These are phyloP conservation scores for Phylloscopus collybita DNA, from an alignment of 2,797 vertebrate genomes.

Conservation along the genomic window DNA sequence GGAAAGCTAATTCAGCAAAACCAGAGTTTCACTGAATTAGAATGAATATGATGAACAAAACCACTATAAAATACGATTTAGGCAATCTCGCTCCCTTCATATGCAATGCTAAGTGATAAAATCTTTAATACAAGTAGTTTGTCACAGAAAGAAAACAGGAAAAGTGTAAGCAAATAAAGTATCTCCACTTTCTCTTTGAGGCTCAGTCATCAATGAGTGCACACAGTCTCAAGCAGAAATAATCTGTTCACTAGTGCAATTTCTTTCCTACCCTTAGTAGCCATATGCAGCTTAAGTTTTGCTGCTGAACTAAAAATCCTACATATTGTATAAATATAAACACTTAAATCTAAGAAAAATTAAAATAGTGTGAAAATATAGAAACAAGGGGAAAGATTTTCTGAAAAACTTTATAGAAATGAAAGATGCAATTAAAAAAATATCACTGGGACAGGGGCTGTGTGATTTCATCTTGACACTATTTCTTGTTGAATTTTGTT, in stretches of 20 bases:
- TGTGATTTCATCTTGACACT: not conserved
- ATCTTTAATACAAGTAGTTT: not conserved
- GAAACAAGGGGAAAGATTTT: not conserved
- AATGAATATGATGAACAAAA: not conserved
- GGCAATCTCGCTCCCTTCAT: not conserved
- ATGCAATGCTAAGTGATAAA: not conserved
- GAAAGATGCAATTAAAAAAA: not conserved
- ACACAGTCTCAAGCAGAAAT: not conserved
- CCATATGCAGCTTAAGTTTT: not conserved
- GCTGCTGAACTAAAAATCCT: not conserved
- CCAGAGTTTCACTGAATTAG: not conserved
- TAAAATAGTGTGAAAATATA: not conserved
- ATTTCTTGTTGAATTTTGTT: not conserved
- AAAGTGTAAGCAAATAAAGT: not conserved
- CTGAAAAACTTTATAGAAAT: not conserved
- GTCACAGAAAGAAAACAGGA: not conserved
- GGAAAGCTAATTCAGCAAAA: conserved; percentile 56
- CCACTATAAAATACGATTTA: not conserved
- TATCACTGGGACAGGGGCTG: not conserved
- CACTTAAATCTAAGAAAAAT: not conserved
- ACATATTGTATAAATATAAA: not conserved
- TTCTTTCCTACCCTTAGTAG: not conserved
- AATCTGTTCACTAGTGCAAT: not conserved
- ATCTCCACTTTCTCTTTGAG: not conserved
- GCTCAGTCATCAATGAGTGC: not conserved